These are phyloP conservation scores for Scrobipalpa atriplicella DNA, from an alignment of 2,888 invertebrate species.

Conservation along the genomic window DNA sequence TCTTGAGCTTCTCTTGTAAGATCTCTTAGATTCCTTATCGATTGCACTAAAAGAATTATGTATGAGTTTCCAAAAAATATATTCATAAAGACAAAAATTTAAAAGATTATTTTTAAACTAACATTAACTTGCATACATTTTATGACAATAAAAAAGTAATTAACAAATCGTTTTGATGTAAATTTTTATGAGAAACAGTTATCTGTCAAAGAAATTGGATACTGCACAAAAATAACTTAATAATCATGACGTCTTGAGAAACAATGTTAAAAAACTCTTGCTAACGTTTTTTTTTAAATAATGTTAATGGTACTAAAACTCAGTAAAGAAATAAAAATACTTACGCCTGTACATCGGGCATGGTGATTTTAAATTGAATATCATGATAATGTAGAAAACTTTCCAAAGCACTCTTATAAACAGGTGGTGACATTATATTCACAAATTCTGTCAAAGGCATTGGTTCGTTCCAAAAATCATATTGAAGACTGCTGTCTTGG, in stretches of 20 bases:
- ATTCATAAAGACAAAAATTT: too few relatives aligned
- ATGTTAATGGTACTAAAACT: not conserved
- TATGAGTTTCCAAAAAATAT: not conserved
- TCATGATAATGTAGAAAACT: constrained; percentile 53
- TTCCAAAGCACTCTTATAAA: constrained; percentile 59
- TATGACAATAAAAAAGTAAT: too few relatives aligned
- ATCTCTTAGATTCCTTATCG: constrained; percentile 68
- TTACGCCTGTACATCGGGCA: constrained; percentile 16
- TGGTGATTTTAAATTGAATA: constrained; percentile 7
- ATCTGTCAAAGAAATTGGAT: too few relatives aligned
- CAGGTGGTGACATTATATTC: constrained; percentile 70
- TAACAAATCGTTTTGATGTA: too few relatives aligned
- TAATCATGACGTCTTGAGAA: too few relatives aligned
- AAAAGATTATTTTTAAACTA: too few relatives aligned
- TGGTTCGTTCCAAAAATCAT: constrained; percentile 73
- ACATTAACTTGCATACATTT: too few relatives aligned
- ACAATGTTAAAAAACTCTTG: too few relatives aligned
- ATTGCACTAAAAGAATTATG: constrained; percentile 75
- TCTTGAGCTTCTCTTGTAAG: constrained; percentile 50
- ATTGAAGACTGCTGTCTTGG: constrained; percentile 62
- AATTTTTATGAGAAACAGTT: too few relatives aligned
- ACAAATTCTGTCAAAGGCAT: constrained; percentile 56
- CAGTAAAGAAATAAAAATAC: not conserved
- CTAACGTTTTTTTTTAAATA: too few relatives aligned
- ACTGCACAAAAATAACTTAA: too few relatives aligned